phyloP scores from a whole-genome alignment of 2,888 invertebrate species.

The Caenorhabditis japonica region DNA sequence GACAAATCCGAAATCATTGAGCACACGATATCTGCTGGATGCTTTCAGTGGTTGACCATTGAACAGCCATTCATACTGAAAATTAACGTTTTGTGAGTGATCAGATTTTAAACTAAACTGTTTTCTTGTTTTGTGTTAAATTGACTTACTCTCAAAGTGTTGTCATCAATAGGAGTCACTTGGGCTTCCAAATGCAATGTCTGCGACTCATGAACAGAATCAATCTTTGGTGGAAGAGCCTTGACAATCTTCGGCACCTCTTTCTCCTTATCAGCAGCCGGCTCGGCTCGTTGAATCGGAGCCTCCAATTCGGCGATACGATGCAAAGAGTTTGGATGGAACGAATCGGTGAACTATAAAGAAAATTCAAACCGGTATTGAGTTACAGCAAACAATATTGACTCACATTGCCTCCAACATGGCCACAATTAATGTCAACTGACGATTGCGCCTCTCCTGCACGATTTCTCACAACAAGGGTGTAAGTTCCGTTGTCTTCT shows the following conservation, averaged over 20 bases:
- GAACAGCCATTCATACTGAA: slow-evolving; percentile 92
- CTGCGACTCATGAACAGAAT: slow-evolving; percentile 87
- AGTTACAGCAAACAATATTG: background rate
- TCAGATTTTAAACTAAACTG: background rate
- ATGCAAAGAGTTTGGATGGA: slow-evolving; percentile 91
- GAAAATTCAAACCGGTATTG: background rate
- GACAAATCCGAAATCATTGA: slow-evolving; percentile 96
- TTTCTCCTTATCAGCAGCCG: slow-evolving; percentile 84
- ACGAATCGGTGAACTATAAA: slow-evolving; percentile 85
- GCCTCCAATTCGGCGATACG: slow-evolving; percentile 90
- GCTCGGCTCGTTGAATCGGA: slow-evolving; percentile 82
- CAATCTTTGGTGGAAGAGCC: slow-evolving; percentile 86
- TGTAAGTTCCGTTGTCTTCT: slow-evolving; percentile 93
- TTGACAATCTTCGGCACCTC: slow-evolving; percentile 88
- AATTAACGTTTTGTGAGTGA: slow-evolving; percentile 57
- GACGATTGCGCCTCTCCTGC: slow-evolving; percentile 94
- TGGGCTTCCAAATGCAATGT: slow-evolving; percentile 94
- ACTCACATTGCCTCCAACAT: slow-evolving; percentile 64
- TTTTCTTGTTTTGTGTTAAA: background rate
- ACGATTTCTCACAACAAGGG: slow-evolving; percentile 84
- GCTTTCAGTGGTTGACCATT: slow-evolving; percentile 87
- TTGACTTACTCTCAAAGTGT: slow-evolving; percentile 59
- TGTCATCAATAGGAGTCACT: slow-evolving; percentile 72
- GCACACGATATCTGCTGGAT: slow-evolving; percentile 91
- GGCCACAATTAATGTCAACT: slow-evolving; percentile 80